phyloP scores from a whole-genome alignment of 2,888 invertebrate species.

The Doris montereyensis region DNA sequence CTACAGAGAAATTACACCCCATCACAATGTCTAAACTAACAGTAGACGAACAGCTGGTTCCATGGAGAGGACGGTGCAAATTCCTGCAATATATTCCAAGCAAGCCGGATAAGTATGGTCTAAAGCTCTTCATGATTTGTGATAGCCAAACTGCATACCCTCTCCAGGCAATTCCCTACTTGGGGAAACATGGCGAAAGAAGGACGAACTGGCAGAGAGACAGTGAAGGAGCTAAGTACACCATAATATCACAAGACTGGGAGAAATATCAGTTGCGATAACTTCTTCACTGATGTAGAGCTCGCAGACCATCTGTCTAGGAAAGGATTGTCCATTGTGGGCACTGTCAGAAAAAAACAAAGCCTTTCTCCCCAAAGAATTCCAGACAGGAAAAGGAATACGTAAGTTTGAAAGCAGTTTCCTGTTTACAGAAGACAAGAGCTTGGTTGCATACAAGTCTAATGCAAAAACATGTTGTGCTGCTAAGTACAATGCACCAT shows the following conservation, averaged over 20 bases:
- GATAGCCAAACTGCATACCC: background rate
- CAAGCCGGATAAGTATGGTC: constrained; percentile 10
- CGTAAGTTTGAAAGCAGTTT: too few species aligned
- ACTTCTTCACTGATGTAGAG: background rate
- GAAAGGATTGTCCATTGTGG: too few species aligned
- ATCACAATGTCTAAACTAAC: constrained; percentile 15
- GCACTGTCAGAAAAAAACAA: too few species aligned
- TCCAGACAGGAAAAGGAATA: too few species aligned
- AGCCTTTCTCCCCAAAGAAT: too few species aligned
- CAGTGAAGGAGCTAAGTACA: background rate
- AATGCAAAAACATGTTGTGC: too few species aligned
- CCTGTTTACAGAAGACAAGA: too few species aligned
- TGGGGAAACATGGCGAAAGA: background rate
- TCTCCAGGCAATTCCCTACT: background rate
- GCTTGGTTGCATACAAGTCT: too few species aligned
- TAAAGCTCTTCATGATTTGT: constrained; percentile 12
- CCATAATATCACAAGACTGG: constrained; percentile 23
- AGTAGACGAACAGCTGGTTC: constrained; percentile 31
- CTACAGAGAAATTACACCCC: constrained; percentile 13
- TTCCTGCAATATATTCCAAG: constrained; percentile 12
- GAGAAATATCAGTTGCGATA: background rate
- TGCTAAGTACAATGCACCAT: too few species aligned
- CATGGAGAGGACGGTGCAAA: constrained; percentile 21
- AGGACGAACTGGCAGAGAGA: constrained; percentile 5
- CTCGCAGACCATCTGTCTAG: too few species aligned